Evolutionary conservation across 2,113 vertebrate genomes (phyloP).

Genomic region (Sebastes fasciatus): DNA sequence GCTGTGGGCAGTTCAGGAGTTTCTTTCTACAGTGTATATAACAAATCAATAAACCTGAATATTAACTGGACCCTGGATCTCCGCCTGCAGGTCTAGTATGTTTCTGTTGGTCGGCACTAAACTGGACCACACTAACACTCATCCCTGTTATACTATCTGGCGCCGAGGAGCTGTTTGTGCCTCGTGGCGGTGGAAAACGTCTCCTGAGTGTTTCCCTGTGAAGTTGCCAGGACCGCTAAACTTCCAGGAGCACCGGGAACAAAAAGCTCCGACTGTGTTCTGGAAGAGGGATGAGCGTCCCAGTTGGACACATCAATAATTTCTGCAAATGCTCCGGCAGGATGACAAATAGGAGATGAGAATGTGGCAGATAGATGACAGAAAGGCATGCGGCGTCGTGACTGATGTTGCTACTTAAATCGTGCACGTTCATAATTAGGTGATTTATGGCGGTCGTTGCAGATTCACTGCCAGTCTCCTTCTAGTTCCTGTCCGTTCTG

Average conservation of each 20-base stretch:
- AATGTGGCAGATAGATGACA: conserved; percentile 78
- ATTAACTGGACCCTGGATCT: not conserved
- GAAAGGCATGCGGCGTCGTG: conserved; percentile 67
- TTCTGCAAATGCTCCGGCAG: conserved; percentile 71
- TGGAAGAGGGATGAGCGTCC: conserved; percentile 71
- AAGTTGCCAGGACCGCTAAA: conserved; percentile 53
- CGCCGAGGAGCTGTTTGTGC: not conserved
- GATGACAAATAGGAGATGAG: conserved; percentile 80
- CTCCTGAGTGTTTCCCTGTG: conserved; percentile 20
- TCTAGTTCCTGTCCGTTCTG: conserved; percentile 57
- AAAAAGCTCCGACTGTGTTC: conserved; percentile 49
- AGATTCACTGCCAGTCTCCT: conserved; percentile 63
- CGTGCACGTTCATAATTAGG: conserved; percentile 80
- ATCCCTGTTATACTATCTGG: not conserved
- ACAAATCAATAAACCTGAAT: no score
- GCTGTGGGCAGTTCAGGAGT: not conserved
- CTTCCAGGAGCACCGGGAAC: conserved; percentile 47
- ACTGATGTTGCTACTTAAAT: conserved; percentile 84
- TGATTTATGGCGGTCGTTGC: conserved; percentile 83
- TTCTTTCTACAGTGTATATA: not conserved
- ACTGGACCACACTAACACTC: not conserved
- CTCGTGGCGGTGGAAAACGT: not conserved
- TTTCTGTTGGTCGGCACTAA: not conserved
- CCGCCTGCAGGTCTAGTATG: not conserved
- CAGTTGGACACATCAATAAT: conserved; percentile 79